Conservation (phyloP, 2,113 vertebrate genomes). For the Sula dactylatra region DNA sequence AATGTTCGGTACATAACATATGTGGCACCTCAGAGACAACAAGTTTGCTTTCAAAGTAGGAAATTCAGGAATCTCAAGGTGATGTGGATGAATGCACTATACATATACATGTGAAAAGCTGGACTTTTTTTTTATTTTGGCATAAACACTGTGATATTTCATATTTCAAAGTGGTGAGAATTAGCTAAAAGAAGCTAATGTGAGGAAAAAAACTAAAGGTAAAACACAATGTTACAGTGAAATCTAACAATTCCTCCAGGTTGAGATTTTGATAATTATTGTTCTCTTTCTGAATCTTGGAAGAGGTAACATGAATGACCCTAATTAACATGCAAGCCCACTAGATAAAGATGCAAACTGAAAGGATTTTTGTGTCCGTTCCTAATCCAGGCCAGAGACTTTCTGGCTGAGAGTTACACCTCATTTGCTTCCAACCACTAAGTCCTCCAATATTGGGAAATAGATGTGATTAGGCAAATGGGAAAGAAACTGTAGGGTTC, state of each 20-base stretch:
- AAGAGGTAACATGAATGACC: neutral
- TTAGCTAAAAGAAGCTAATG: neutral
- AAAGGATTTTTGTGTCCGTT: neutral
- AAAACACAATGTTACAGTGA: neutral
- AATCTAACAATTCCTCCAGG: neutral
- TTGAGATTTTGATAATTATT: neutral
- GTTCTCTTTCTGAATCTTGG: neutral
- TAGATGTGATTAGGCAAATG: neutral
- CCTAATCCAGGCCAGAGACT: neutral
- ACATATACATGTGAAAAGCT: neutral
- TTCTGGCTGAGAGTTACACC: neutral
- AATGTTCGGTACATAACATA: neutral
- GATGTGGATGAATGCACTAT: neutral
- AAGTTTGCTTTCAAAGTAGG: neutral
- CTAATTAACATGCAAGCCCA: neutral
- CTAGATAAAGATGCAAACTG: neutral
- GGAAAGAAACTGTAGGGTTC: neutral
- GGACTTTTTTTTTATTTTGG: neutral
- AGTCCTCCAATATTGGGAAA: neutral
- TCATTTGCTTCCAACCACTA: neutral
- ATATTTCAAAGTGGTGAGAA: neutral
- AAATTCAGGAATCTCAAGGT: neutral
- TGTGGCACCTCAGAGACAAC: neutral
- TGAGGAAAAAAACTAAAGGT: neutral
- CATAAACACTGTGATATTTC: neutral